Percentiles rank a stretch among this genome's conserved stretches.
These are phyloP conservation scores for Drosophila sulfurigaster DNA, from an alignment of 1,140 invertebrate genomes.

Conservation along the genomic window DNA sequence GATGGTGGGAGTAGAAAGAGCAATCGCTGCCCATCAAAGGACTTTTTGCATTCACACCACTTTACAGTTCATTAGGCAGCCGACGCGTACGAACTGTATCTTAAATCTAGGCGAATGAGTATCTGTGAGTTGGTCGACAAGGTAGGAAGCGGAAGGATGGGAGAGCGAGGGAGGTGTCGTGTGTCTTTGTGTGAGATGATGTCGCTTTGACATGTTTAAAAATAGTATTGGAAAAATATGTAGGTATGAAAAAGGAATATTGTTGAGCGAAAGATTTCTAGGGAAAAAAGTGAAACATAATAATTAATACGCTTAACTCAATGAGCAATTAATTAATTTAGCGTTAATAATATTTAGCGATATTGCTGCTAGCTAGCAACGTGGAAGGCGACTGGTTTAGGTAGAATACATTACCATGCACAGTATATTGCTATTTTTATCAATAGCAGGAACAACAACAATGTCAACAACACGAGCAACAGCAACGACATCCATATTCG, in stretches of 20 bases:
- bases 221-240: constrained; percentile 53
- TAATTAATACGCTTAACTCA: constrained; percentile 64
- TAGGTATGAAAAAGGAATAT: background rate
- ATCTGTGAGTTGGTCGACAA: background rate
- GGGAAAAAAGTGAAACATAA: constrained; percentile 20
- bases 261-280: constrained; percentile 37
- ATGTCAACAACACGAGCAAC: background rate
- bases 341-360: constrained; percentile 69
- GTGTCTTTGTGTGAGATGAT: constrained; percentile 20
- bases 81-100: constrained; percentile 45
- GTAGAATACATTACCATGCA: constrained; percentile 27
- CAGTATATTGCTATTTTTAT: constrained; percentile 58
- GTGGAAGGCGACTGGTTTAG: constrained; percentile 11
- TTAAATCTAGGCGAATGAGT: constrained; percentile 45
- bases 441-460: background rate
- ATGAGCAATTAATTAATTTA: constrained; percentile 78
- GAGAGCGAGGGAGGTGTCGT: constrained; percentile 2
- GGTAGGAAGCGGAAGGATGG: background rate
- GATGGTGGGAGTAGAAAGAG: background rate
- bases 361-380: constrained; percentile 4
- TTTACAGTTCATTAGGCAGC: constrained; percentile 74
- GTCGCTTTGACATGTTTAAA: constrained; percentile 75
- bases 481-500: constrained; percentile 21
- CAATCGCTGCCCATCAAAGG: constrained; percentile 62
- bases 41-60: constrained; percentile 72